phyloP scores from a whole-genome alignment of 2,113 vertebrate species.

The Strix aluco region DNA sequence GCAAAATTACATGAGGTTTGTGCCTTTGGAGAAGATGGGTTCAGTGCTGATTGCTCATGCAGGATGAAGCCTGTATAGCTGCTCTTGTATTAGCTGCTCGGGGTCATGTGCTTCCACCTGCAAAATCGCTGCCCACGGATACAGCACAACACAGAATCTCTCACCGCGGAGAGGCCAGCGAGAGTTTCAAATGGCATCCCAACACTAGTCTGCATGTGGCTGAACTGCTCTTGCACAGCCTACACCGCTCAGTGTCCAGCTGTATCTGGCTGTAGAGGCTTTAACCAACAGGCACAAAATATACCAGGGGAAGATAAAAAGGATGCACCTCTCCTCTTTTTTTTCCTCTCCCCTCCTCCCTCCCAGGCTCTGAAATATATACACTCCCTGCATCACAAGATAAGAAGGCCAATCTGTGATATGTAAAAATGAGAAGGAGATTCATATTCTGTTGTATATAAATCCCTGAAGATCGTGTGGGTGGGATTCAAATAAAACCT shows the following conservation, averaged over 20 bases:
- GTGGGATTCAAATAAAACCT: conserved; percentile 27
- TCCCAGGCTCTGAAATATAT: not conserved
- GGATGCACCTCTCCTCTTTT: not conserved
- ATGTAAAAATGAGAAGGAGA: conserved; percentile 4
- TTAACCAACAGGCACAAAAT: not conserved
- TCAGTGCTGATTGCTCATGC: not conserved
- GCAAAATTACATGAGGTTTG: not conserved
- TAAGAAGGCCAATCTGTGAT: not conserved
- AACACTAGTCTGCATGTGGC: fast-evolving
- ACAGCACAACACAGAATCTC: not conserved
- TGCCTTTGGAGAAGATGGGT: not conserved
- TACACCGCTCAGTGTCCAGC: not conserved
- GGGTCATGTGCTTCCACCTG: not conserved
- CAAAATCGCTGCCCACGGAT: not conserved
- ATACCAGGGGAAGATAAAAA: not conserved
- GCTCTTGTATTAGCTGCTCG: not conserved
- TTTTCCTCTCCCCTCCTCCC: not conserved
- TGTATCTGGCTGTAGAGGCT: not conserved
- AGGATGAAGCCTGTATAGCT: not conserved
- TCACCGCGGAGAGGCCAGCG: not conserved
- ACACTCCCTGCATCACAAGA: not conserved
- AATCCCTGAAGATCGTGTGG: conserved; percentile 21
- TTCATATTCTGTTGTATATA: conserved; percentile 9
- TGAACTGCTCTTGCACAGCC: not conserved
- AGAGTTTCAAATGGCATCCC: not conserved